Percentiles rank a stretch among this genome's conserved stretches.
Evolutionary conservation across 2,113 vertebrate genomes (phyloP).

Genomic region (Gopherus flavomarginatus): DNA sequence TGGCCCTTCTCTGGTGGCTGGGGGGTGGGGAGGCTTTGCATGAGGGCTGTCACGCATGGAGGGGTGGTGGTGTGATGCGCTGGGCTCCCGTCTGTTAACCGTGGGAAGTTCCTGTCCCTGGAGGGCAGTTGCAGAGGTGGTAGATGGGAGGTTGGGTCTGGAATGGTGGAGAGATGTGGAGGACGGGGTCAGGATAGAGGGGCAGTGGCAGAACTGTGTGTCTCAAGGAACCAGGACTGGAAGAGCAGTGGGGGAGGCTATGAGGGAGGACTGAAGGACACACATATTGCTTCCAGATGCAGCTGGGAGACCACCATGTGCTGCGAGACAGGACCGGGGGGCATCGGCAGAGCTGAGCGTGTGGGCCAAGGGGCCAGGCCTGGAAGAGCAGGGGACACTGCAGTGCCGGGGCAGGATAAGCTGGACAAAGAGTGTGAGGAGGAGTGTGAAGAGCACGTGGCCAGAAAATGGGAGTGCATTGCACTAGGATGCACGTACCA

Average conservation of each 20-base stretch:
- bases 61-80: not conserved
- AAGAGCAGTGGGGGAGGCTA: not conserved
- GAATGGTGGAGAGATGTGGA: not conserved
- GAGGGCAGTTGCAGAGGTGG: not conserved
- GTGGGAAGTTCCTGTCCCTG: not conserved
- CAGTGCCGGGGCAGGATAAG: not conserved
- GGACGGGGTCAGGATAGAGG: not conserved
- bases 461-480: not conserved
- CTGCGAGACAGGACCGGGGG: not conserved
- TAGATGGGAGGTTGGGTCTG: not conserved
- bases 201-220: not conserved
- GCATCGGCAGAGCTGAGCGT: not conserved
- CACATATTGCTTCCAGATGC: too few relatives aligned
- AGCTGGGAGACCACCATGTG: not conserved
- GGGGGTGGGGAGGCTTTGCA: not conserved
- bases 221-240: not conserved
- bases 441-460: fast-evolving
- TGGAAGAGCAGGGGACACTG: not conserved
- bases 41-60: not conserved
- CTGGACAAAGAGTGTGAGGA: too few relatives aligned
- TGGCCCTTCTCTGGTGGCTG: fast-evolving
- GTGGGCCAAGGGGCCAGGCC: not conserved
- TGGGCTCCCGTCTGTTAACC: not conserved
- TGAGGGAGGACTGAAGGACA: not conserved
- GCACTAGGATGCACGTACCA: not conserved